Evolutionary conservation across 2,888 invertebrate species (phyloP).

Genomic region (Eupeodes luniger): DNA sequence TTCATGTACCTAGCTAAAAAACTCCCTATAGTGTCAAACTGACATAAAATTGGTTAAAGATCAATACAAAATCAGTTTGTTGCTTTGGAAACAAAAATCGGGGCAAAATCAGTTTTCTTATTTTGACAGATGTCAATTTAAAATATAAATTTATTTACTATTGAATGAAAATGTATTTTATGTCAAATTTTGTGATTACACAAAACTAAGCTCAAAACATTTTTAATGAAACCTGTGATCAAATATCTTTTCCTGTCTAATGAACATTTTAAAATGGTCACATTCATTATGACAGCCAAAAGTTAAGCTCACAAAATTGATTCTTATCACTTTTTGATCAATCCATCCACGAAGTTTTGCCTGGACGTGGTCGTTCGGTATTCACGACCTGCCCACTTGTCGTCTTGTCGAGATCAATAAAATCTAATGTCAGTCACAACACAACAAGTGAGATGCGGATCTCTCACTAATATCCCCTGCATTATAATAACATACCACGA

Average conservation of each 20-base stretch:
- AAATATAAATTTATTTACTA: no score
- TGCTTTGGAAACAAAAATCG: no score
- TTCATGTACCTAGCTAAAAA: no score
- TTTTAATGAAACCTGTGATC: neutral
- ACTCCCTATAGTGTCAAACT: no score
- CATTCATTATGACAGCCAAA: neutral
- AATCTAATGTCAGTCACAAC: slow-evolving; percentile 65
- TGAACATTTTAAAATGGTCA: neutral
- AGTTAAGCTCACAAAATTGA: slow-evolving; percentile 31
- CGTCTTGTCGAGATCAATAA: slow-evolving; percentile 51
- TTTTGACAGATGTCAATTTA: no score
- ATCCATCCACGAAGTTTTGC: slow-evolving; percentile 41
- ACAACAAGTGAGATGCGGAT: neutral
- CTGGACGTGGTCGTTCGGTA: neutral
- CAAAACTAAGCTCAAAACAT: no score
- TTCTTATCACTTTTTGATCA: slow-evolving; percentile 35
- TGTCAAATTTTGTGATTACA: no score
- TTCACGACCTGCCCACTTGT: slow-evolving; percentile 36
- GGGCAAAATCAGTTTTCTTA: no score
- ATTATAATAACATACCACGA: neutral
- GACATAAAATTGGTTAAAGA: no score
- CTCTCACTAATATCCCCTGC: slow-evolving; percentile 23
- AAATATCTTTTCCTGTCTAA: neutral
- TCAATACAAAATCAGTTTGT: no score
- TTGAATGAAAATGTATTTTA: no score